These are phyloP conservation scores for Chymomyza costata DNA, from an alignment of 1,140 invertebrate genomes.

Conservation along the genomic window DNA sequence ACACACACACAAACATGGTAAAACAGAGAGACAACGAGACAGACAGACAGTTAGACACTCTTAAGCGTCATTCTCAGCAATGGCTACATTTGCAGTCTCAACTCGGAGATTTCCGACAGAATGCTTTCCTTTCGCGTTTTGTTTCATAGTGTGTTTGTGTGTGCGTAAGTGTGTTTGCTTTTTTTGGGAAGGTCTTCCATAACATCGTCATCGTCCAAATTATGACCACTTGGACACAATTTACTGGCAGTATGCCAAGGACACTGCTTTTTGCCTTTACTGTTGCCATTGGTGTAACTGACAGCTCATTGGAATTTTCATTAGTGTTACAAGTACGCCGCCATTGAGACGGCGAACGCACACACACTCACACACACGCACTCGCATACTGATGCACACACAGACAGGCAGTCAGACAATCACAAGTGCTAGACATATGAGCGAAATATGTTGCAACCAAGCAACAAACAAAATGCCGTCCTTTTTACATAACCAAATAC, in stretches of 20 bases:
- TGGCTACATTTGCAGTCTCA: constrained; percentile 46
- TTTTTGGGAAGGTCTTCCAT: neutral
- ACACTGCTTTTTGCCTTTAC: constrained; percentile 2
- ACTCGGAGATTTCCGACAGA: constrained; percentile 45
- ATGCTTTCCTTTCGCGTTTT: too few relatives aligned
- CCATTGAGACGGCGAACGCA: constrained; percentile 53
- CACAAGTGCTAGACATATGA: too few relatives aligned
- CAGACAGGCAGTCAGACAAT: neutral
- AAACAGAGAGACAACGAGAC: constrained; percentile 8
- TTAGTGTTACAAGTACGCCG: constrained; percentile 66
- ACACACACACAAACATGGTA: neutral
- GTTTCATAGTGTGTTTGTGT: constrained; percentile 17
- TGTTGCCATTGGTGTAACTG: constrained; percentile 31
- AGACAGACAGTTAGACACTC: constrained; percentile 14
- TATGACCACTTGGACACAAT: constrained; percentile 64
- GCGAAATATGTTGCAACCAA: too few relatives aligned
- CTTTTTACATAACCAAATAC: too few relatives aligned
- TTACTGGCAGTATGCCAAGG: constrained; percentile 62
- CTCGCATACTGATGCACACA: constrained; percentile 21
- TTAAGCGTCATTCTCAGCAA: too few relatives aligned
- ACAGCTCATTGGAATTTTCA: constrained; percentile 66
- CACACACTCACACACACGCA: constrained; percentile 6
- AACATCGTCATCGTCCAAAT: constrained; percentile 36
- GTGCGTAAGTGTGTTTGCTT: too few relatives aligned
- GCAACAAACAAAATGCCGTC: too few relatives aligned